Evolutionary conservation across 2,888 invertebrate genomes (phyloP).

Genomic region (Candidula unifasciata): DNA sequence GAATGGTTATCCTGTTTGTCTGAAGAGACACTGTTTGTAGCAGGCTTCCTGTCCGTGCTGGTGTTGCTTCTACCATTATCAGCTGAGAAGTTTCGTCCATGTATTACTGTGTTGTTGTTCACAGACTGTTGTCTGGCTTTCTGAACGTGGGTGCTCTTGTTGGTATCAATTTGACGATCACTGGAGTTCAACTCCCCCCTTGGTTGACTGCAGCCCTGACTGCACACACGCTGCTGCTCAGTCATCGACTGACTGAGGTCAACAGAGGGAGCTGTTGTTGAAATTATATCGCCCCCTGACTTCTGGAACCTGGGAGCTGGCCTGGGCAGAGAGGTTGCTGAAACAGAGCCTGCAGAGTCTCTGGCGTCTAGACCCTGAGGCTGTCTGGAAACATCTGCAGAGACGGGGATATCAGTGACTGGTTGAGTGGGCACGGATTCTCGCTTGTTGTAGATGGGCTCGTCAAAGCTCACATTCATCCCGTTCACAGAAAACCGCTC

Average conservation of each 20-base stretch:
- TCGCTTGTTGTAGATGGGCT: conserved; percentile 60
- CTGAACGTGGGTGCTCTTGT: not conserved
- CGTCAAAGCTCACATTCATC: conserved; percentile 71
- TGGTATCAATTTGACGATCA: not conserved
- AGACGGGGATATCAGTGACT: not conserved
- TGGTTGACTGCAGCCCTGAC: not conserved
- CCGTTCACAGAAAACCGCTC: conserved; percentile 55
- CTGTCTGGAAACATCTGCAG: not conserved
- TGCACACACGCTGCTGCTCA: not conserved
- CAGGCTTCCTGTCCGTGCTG: conserved; percentile 1
- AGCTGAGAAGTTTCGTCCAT: not conserved
- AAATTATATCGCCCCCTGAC: not conserved
- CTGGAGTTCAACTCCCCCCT: not conserved
- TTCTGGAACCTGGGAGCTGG: conserved; percentile 40
- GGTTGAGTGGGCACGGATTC: conserved; percentile 23
- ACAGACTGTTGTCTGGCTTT: not conserved
- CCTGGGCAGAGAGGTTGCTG: conserved; percentile 8
- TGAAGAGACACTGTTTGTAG: not conserved
- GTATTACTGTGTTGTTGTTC: not conserved
- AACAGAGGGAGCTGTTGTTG: not conserved
- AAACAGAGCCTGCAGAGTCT: not conserved
- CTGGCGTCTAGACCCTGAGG: not conserved
- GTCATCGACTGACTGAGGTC: not conserved
- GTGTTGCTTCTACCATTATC: not conserved
- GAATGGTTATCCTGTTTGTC: not conserved